Evolutionary conservation across 2,797 vertebrate species (phyloP).

Genomic region (Microchirus variegatus): DNA sequence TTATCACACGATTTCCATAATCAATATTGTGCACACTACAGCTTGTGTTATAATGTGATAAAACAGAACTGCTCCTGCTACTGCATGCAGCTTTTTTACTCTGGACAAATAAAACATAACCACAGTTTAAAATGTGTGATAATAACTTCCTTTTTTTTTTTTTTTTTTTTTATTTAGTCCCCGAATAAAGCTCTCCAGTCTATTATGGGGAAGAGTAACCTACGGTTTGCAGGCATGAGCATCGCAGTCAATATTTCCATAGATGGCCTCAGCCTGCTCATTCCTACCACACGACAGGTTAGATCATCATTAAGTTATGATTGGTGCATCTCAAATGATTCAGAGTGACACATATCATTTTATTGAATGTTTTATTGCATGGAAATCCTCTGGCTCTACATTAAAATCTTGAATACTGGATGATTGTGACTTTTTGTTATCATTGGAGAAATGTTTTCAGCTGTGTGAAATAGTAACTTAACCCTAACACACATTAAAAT

Average conservation of each 20-base stretch:
- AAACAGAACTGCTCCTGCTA: neutral
- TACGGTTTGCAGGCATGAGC: constrained; percentile 94
- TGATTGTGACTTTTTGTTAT: too few species aligned
- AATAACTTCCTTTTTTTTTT: neutral
- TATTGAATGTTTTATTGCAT: neutral
- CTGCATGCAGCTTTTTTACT: neutral
- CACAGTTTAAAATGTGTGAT: neutral
- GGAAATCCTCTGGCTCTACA: too few species aligned
- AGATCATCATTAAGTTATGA: neutral
- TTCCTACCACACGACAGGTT: constrained; percentile 94
- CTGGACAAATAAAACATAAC: constrained; percentile 1
- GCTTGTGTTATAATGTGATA: neutral
- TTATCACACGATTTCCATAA: neutral
- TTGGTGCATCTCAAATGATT: neutral
- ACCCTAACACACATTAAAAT: too few species aligned
- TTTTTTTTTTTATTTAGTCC: constrained; percentile 67
- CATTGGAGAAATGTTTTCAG: too few species aligned
- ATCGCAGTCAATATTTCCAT: constrained; percentile 93
- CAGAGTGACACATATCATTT: neutral
- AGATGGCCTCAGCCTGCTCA: constrained; percentile 90
- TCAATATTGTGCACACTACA: neutral
- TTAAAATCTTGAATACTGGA: too few species aligned
- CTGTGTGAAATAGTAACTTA: too few species aligned
- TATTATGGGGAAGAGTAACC: constrained; percentile 94
- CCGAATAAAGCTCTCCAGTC: constrained; percentile 91